Evolutionary conservation across 2,888 invertebrate species (phyloP).

Genomic region (Rhopalosiphum nymphaeae): DNA sequence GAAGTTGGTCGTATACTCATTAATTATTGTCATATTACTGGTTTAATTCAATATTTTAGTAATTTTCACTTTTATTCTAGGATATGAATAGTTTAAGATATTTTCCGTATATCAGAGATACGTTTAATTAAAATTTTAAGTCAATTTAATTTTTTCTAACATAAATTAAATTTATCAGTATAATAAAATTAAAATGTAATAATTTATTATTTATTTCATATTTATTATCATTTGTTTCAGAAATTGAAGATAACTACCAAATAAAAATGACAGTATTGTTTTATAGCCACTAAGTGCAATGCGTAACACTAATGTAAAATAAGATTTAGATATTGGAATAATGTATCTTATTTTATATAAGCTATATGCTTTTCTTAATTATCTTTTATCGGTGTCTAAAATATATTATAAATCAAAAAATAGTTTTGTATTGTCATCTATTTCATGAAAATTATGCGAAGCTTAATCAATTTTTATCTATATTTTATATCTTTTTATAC

Average conservation of each 20-base stretch:
- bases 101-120: neutral
- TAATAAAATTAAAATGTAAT: neutral
- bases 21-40: neutral
- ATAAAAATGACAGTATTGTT: neutral
- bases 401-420: too few species aligned
- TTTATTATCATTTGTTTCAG: neutral
- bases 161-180: neutral
- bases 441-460: too few species aligned
- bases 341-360: neutral
- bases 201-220: neutral
- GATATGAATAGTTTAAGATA: neutral
- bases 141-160: neutral
- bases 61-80: neutral
- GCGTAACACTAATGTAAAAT: neutral
- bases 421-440: too few species aligned
- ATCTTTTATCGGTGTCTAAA: neutral
- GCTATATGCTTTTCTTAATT: neutral
- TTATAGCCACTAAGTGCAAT: neutral
- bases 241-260: neutral
- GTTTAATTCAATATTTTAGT: neutral
- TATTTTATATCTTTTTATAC: too few species aligned
- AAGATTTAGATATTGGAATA: neutral
- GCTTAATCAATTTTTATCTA: too few species aligned
- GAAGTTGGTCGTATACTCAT: too few species aligned
- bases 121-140: neutral